phyloP scores from a whole-genome alignment of 2,113 vertebrate species.

The Pygoscelis antarcticus region DNA sequence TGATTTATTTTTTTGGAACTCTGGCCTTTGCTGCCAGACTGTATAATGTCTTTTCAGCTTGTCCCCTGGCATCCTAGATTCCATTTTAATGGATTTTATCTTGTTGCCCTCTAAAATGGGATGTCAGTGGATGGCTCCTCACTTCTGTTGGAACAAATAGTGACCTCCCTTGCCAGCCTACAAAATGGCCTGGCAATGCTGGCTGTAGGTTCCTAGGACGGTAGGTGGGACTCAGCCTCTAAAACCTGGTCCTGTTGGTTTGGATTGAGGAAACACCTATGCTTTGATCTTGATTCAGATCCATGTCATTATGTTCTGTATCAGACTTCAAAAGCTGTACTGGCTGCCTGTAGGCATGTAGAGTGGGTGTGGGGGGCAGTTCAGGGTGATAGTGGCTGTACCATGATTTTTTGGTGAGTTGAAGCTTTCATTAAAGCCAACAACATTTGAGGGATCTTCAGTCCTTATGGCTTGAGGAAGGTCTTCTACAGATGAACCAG shows the following conservation, averaged over 20 bases:
- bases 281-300: background rate
- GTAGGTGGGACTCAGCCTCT: background rate
- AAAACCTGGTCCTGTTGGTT: background rate
- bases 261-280: background rate
- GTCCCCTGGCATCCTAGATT: background rate
- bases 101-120: background rate
- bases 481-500: background rate
- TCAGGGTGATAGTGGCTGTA: background rate
- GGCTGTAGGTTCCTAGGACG: background rate
- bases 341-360: background rate
- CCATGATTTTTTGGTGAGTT: background rate
- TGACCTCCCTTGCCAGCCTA: background rate
- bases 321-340: background rate
- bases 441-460: background rate
- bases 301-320: background rate
- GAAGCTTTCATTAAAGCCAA: background rate
- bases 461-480: background rate
- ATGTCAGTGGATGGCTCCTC: background rate
- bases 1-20: background rate
- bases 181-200: background rate
- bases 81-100: constrained; percentile 13
- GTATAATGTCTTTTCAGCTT: background rate
- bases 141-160: background rate
- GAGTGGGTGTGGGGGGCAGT: background rate
- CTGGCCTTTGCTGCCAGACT: background rate